Base-by-base conservation (phyloP, 1,140 invertebrate genomes). In the Drosophila nigrodunni region DNA sequence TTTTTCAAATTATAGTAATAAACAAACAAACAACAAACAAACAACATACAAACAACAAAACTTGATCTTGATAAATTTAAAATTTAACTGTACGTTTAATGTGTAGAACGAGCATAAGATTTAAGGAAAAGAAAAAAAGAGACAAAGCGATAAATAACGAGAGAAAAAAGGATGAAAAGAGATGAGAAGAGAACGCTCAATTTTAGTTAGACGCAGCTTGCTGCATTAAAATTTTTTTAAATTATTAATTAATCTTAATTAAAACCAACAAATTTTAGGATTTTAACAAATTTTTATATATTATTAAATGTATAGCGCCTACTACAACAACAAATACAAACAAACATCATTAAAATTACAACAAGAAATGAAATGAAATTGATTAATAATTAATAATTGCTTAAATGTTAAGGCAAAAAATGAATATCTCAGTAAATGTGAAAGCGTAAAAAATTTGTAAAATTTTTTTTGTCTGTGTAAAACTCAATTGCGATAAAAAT, bases 251-350 rank as follows among this genome's bases (percentile, higher is more conserved):
- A 89, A 89, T 89, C 73, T 81, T 89, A 89, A 89, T 89, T 89
- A 89, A 88, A 89, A 89, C 86, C 85, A 89, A 89, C 85, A 89
- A 89, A 89, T 89, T 89, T 89, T 89, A 89, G 86, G 86, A 89
- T 89, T 89, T 89, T 89, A 89, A 89, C 85, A 85, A 89, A 89
- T 89, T 89, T 89, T 88, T 88, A 89, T 75, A 80, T 80, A 87
- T 85, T 85, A 86, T 88, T 87, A 87, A 88, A 88, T 87, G 82
- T 87, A 74, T 87, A 87, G 82, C 83, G 79, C 83, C 79, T 87
- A 87, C 82, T 82, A 82, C 82, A 73, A 74, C 66, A 61, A 10
- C 43, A 49, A 60, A 57, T 8, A 43, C 46, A 69, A 69, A 43
- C 46, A 69, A 58, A 52, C n/a, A 67, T 49, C 54, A 67, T 59